A percentile compares a stretch with the other conserved stretches of the same genome.
phyloP scores from a whole-genome alignment of 2,888 invertebrate species.

The Lacanobia oleracea region DNA sequence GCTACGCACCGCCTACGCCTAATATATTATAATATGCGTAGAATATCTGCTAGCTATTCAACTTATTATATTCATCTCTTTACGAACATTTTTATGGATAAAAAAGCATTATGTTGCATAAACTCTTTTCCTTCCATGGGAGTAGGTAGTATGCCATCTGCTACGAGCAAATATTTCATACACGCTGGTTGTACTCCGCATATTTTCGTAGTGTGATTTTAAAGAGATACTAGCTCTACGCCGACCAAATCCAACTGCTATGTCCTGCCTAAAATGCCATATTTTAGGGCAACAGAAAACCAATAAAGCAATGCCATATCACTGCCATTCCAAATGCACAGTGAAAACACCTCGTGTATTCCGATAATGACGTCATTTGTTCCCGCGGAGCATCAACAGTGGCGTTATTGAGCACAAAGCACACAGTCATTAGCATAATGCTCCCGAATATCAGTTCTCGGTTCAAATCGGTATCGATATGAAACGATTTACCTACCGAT shows the following conservation, averaged over 20 bases:
- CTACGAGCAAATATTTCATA: not conserved
- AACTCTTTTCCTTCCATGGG: no score
- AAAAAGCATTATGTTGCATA: no score
- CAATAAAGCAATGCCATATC: conserved; percentile 44
- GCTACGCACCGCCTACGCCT: not conserved
- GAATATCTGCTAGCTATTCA: not conserved
- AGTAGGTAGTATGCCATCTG: no score
- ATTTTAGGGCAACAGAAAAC: conserved; percentile 15
- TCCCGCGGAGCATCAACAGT: conserved; percentile 54
- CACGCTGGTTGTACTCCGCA: not conserved
- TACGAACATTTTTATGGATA: no score
- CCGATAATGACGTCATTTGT: conserved; percentile 61
- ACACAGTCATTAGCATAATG: conserved; percentile 67
- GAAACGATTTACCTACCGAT: conserved; percentile 60
- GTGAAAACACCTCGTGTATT: conserved; percentile 55
- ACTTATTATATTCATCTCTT: no score
- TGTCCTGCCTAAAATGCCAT: not conserved
- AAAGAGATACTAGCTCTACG: not conserved
- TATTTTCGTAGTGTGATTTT: not conserved
- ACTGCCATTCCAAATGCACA: conserved; percentile 38
- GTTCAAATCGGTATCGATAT: conserved; percentile 54
- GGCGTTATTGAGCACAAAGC: conserved; percentile 59
- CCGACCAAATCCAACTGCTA: not conserved
- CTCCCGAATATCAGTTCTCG: conserved; percentile 61
- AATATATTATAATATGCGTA: not conserved